These are phyloP conservation scores for Xestoiulus laeticollis DNA, from an alignment of 2,888 invertebrate species.

Conservation along the genomic window DNA sequence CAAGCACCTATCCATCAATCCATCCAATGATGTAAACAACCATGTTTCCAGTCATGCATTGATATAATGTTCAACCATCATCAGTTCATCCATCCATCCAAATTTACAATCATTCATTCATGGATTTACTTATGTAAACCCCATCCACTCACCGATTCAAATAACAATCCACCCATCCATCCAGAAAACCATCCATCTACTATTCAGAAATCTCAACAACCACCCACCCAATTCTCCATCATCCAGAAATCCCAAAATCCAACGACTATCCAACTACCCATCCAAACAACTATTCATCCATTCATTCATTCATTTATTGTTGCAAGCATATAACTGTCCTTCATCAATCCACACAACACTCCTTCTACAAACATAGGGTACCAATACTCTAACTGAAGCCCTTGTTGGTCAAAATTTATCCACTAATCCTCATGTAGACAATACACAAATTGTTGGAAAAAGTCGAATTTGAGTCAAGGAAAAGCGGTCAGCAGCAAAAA, in stretches of 20 bases:
- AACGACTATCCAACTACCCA: background rate
- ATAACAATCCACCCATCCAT: background rate
- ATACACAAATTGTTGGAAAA: background rate
- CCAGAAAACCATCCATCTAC: background rate
- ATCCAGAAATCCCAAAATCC: background rate
- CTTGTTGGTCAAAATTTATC: background rate
- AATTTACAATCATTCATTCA: background rate
- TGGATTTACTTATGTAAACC: too few relatives aligned
- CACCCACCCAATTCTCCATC: background rate
- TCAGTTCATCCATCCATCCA: background rate
- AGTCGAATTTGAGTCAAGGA: background rate
- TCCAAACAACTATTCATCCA: background rate
- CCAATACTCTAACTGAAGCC: background rate
- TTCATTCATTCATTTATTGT: too few relatives aligned
- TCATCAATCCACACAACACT: background rate
- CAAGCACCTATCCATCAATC: too few relatives aligned
- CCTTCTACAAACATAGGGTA: background rate
- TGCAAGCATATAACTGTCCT: background rate
- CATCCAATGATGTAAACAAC: too few relatives aligned
- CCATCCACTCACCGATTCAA: too few relatives aligned
- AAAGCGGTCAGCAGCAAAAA: background rate
- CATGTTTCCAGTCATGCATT: too few relatives aligned
- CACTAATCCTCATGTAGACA: background rate
- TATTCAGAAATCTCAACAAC: background rate
- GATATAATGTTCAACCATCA: too few relatives aligned